These are phyloP conservation scores for Metalampra italica DNA, from an alignment of 2,888 invertebrate species.

Conservation along the genomic window DNA sequence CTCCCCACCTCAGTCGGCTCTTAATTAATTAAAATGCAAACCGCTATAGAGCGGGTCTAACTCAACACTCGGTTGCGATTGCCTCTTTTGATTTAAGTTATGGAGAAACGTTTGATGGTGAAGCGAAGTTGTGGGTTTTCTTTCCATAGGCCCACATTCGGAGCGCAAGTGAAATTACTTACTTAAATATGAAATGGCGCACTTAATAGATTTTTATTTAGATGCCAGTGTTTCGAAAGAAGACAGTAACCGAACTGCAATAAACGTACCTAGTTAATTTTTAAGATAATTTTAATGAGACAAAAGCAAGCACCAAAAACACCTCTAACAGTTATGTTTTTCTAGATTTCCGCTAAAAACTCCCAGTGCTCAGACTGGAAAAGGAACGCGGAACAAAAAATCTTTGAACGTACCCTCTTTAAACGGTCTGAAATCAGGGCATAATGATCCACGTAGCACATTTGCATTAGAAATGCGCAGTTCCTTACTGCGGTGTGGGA, in stretches of 20 bases:
- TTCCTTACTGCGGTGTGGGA: slow-evolving; percentile 15
- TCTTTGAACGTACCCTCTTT: slow-evolving; percentile 31
- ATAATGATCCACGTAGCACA: slow-evolving; percentile 63
- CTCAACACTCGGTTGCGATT: slow-evolving; percentile 43
- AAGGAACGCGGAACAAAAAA: slow-evolving; percentile 18
- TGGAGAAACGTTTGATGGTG: too few relatives aligned
- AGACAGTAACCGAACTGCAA: neutral
- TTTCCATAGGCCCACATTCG: too few relatives aligned
- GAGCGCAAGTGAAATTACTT: too few relatives aligned
- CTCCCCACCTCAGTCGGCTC: slow-evolving; percentile 26
- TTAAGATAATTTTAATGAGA: too few relatives aligned
- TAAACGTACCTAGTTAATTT: too few relatives aligned
- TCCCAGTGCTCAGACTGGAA: slow-evolving; percentile 15
- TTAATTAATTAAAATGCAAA: slow-evolving; percentile 76
- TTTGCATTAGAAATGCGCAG: slow-evolving; percentile 35
- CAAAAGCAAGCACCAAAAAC: too few relatives aligned
- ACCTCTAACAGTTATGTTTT: neutral
- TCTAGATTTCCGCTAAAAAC: neutral
- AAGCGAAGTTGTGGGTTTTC: too few relatives aligned
- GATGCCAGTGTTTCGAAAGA: neutral
- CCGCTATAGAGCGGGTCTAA: slow-evolving; percentile 55
- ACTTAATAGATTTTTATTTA: too few relatives aligned
- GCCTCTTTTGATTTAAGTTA: slow-evolving; percentile 48
- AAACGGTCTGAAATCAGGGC: slow-evolving; percentile 62
- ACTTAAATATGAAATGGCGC: too few relatives aligned